These are phyloP conservation scores for Porites evermanni DNA, from an alignment of 92 coral and sea anemone genomes.

Conservation along the genomic window DNA sequence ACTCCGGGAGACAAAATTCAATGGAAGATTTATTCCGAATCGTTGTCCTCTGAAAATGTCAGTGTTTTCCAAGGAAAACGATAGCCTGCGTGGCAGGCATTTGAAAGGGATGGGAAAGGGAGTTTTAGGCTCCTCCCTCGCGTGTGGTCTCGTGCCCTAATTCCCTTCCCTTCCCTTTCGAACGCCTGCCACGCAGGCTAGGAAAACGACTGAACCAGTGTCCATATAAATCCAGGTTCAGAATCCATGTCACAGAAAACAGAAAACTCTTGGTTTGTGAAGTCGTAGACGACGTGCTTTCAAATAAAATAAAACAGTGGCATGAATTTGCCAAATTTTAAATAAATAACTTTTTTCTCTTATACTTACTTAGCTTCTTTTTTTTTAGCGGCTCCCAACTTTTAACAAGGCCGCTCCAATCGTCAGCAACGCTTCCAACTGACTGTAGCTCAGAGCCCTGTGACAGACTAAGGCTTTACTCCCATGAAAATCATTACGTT, in stretches of 20 bases:
- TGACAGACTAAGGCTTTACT: too few relatives aligned
- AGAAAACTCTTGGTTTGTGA: not conserved
- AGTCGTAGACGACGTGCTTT: not conserved
- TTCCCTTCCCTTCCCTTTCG: not conserved
- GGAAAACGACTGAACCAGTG: conserved; percentile 37
- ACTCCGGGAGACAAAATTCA: not conserved
- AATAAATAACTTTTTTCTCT: too few relatives aligned
- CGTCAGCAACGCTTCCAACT: too few relatives aligned
- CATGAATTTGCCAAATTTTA: too few relatives aligned
- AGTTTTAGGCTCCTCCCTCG: too few relatives aligned
- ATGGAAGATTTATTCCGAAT: not conserved
- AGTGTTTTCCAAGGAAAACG: conserved; percentile 25
- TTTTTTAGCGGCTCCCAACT: too few relatives aligned
- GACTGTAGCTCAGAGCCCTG: too few relatives aligned
- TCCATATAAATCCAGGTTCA: conserved; percentile 25
- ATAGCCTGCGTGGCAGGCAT: not conserved
- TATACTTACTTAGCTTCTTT: too few relatives aligned
- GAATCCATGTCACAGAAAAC: conserved; percentile 49
- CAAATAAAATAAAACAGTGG: not conserved
- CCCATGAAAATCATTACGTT: too few relatives aligned
- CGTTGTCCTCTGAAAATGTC: not conserved
- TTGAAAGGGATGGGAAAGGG: too few relatives aligned
- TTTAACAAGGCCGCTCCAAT: too few relatives aligned
- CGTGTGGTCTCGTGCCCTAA: too few relatives aligned
- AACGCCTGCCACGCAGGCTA: not conserved